Base-by-base conservation (phyloP, 2,797 vertebrate genomes). In the Platyrinchus mystaceus region DNA sequence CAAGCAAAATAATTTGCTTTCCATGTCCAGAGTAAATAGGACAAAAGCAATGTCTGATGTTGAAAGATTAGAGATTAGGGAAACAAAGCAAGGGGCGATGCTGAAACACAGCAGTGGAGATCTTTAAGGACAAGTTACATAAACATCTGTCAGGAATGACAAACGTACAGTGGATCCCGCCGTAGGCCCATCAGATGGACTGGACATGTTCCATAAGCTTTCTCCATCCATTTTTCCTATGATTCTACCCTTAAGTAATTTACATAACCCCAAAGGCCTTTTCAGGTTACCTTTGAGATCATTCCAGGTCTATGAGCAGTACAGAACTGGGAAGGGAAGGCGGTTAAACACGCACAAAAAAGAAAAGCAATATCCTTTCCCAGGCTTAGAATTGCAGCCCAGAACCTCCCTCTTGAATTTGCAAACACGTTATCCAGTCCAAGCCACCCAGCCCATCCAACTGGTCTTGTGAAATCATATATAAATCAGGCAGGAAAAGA, bases 231-330 rank as follows among this genome's bases (percentile, higher is more conserved):
- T 75, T 95, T 93, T 83, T 66, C 75, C 77, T 84, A 58, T 12
- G 59, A 81, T 86, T 76, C 70, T 11, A 86, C 76, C 46, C 89
- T 78, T 9, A 93, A 70, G 56, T 27, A 41, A 96, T 93, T 96
- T 84, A 96, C 34, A 79, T 82, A 95, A 89, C 71, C 88, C 89
- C 87, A 93, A 94, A 96, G 93, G 86, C 86, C 84, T 85, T 95
- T 95, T 92, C 88, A 89, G 95, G 95, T 95, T 97, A 95, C 85
- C 93, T 95, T 30, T 95, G 93, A 97, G 94, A 92, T 90, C 86
- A 70, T 89, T 97, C 94, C 95, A 97, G 88, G 37, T 36, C 90
- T 53, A 21, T 6, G 53, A 94, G 87, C 71, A 67, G 68, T 2
- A 41, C 21, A 4, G 56, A 75, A 56, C 1, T 39, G 70, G 85